phyloP scores from a whole-genome alignment of 1,140 invertebrate species.

The Xylocopa sonorina region DNA sequence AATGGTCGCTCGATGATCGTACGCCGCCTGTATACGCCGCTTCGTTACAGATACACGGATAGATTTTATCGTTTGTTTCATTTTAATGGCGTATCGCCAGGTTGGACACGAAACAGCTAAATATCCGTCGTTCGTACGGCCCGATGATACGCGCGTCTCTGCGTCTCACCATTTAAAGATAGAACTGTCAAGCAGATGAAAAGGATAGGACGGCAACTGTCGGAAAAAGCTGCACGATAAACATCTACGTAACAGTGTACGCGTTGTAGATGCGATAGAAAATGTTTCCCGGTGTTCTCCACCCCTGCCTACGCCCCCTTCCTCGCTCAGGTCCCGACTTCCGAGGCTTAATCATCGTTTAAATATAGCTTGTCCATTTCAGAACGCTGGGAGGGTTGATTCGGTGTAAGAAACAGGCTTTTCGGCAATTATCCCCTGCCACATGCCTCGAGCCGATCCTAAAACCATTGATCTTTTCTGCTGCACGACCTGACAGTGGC shows the following conservation, averaged over 20 bases:
- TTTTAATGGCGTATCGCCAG: constrained; percentile 39
- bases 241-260: no score
- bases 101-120: constrained; percentile 52
- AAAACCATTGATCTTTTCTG: constrained; percentile 57
- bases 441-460: constrained; percentile 52
- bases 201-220: no score
- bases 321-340: no score
- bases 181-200: no score
- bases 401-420: constrained; percentile 31
- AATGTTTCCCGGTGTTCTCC: no score
- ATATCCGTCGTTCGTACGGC: constrained; percentile 31
- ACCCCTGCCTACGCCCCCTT: no score
- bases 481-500: constrained; percentile 46
- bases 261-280: no score
- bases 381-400: constrained; percentile 48
- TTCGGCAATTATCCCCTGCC: constrained; percentile 62
- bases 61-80: constrained; percentile 36
- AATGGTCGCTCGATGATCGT: constrained; percentile 15
- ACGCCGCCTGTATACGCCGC: no score
- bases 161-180: constrained; percentile 39
- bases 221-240: no score
- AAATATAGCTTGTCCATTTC: constrained; percentile 69
- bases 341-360: constrained; percentile 78
- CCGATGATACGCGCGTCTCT: neutral
- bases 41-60: constrained; percentile 15